Percentiles rank a stretch among this genome's conserved stretches.
phyloP scores from a whole-genome alignment of 2,113 vertebrate species.

The Vulpes ferrilata region DNA sequence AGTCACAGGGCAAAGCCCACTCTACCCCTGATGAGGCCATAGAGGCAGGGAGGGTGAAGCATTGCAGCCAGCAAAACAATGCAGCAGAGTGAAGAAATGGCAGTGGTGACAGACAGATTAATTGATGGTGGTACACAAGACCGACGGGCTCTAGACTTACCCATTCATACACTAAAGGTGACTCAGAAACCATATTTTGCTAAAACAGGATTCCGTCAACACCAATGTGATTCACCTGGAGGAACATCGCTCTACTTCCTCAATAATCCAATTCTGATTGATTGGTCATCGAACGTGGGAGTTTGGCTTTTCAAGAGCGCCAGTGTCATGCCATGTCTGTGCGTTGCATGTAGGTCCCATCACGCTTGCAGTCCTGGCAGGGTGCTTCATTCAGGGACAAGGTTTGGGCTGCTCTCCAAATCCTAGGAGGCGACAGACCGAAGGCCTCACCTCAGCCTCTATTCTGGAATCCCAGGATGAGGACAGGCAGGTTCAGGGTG shows the following conservation, averaged over 20 bases:
- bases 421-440: background rate
- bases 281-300: background rate
- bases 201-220: background rate
- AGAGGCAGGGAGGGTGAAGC: background rate
- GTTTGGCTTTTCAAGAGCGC: background rate
- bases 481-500: background rate
- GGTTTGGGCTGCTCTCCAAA: background rate
- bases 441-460: too few species aligned
- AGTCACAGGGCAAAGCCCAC: background rate
- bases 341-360: background rate
- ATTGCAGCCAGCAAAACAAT: background rate
- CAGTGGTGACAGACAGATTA: fast-evolving
- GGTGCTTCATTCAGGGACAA: background rate
- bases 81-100: too few species aligned
- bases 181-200: background rate
- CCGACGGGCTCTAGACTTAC: fast-evolving
- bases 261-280: background rate
- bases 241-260: background rate
- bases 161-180: background rate
- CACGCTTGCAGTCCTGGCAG: background rate
- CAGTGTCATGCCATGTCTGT: too few species aligned
- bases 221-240: background rate
- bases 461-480: background rate
- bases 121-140: background rate
- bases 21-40: background rate